phyloP scores from a whole-genome alignment of 2,888 invertebrate genomes.

The Eupithecia centaureata region DNA sequence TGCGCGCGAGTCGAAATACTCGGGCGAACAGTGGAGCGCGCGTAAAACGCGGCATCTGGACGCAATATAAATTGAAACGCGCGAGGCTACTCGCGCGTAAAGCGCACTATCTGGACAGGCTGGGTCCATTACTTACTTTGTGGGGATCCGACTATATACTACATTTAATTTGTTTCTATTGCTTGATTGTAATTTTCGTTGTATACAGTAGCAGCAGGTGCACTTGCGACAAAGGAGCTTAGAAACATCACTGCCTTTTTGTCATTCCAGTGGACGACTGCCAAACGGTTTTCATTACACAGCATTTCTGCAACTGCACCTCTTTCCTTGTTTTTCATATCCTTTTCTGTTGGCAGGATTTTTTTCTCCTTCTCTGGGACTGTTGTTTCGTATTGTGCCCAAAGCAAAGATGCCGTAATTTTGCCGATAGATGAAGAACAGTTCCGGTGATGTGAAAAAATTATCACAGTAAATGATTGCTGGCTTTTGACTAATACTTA shows the following conservation, averaged over 20 bases:
- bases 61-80: too few species aligned
- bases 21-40: too few species aligned
- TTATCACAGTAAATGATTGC: background rate
- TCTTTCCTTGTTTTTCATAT: constrained; percentile 1
- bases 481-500: constrained; percentile 2
- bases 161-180: too few species aligned
- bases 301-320: background rate
- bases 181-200: too few species aligned
- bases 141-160: too few species aligned
- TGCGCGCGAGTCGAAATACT: too few species aligned
- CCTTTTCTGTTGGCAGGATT: background rate
- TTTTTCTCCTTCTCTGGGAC: background rate
- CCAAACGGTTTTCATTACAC: constrained; percentile 5
- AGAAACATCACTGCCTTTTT: constrained; percentile 12
- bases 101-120: too few species aligned
- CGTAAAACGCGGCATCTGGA: too few species aligned
- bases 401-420: constrained; percentile 6
- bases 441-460: background rate
- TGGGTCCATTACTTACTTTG: too few species aligned
- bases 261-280: constrained; percentile 10
- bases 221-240: constrained; percentile 14
- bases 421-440: background rate
- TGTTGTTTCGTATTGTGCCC: constrained; percentile 5
- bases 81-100: too few species aligned
- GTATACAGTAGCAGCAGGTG: too few species aligned